Evolutionary conservation across 2,113 vertebrate species (phyloP).

Genomic region (Phyllostomus discolor): DNA sequence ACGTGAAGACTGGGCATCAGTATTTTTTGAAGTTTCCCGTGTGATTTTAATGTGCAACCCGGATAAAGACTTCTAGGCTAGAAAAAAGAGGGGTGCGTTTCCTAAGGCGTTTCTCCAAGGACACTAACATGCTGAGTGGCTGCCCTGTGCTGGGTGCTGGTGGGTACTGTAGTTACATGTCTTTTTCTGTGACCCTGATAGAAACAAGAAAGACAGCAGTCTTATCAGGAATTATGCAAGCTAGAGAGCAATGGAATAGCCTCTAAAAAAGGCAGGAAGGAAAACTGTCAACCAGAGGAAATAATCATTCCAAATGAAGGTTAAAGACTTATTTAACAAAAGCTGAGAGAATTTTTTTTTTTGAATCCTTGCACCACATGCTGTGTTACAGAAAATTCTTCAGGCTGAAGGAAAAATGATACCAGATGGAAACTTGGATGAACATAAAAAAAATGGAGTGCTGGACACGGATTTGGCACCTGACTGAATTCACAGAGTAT

Average conservation of each 20-base stretch:
- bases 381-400: conserved; percentile 5
- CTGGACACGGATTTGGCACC: not conserved
- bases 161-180: not conserved
- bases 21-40: conserved; percentile 4
- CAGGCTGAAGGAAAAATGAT: not conserved
- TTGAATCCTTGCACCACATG: not conserved
- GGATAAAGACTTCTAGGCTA: not conserved
- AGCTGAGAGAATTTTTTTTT: not conserved
- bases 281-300: not conserved
- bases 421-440: not conserved
- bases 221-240: not conserved
- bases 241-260: not conserved
- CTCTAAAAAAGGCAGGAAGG: not conserved
- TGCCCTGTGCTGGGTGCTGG: not conserved
- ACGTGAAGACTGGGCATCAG: not conserved
- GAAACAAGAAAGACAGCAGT: not conserved
- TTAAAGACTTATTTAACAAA: not conserved
- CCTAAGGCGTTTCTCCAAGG: not conserved
- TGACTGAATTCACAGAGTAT: not conserved
- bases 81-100: not conserved
- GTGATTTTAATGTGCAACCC: not conserved
- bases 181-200: not conserved
- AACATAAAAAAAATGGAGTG: not conserved
- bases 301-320: not conserved
- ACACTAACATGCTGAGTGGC: not conserved